A percentile compares a stretch with the other conserved stretches of the same genome.
Evolutionary conservation across 1,140 invertebrate genomes (phyloP).

Genomic region (Tetramorium simillimum): DNA sequence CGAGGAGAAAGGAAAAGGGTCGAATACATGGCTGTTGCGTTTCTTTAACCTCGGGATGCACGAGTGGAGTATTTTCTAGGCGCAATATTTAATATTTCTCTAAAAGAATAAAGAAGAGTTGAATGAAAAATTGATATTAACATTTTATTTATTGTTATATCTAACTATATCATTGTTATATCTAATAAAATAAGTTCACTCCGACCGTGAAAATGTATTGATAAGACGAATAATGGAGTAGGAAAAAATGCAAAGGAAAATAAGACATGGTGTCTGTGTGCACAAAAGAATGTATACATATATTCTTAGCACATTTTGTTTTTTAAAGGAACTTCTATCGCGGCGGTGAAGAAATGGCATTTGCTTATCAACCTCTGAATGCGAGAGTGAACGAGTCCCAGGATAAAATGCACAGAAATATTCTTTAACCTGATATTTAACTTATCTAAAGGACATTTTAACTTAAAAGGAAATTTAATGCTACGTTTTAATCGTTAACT

Average conservation of each 20-base stretch:
- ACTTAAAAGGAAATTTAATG: not conserved
- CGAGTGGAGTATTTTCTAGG: not conserved
- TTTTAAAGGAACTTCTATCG: not conserved
- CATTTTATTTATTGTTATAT: not conserved
- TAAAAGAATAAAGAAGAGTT: not conserved
- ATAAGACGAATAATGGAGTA: not conserved
- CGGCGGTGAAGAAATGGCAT: conserved; percentile 7
- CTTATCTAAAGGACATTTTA: conserved; percentile 19
- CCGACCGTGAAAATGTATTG: not conserved
- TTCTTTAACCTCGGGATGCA: not conserved
- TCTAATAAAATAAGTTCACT: not conserved
- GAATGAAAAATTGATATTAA: not conserved
- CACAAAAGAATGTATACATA: not conserved
- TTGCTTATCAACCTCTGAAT: conserved; percentile 48
- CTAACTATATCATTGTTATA: conserved; percentile 9
- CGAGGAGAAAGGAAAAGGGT: not conserved
- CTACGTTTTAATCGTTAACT: conserved; percentile 3
- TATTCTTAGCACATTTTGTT: not conserved
- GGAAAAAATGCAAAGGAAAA: not conserved
- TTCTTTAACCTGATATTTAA: conserved; percentile 16
- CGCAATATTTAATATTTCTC: not conserved
- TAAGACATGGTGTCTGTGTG: not conserved
- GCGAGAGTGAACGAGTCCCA: not conserved
- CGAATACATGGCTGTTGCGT: not conserved
- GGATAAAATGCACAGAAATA: conserved; percentile 24